Evolutionary conservation across 2,113 vertebrate species (phyloP), one percentile per base, ranked within the genome.

Genomic region (Lipophrys pholis): DNA sequence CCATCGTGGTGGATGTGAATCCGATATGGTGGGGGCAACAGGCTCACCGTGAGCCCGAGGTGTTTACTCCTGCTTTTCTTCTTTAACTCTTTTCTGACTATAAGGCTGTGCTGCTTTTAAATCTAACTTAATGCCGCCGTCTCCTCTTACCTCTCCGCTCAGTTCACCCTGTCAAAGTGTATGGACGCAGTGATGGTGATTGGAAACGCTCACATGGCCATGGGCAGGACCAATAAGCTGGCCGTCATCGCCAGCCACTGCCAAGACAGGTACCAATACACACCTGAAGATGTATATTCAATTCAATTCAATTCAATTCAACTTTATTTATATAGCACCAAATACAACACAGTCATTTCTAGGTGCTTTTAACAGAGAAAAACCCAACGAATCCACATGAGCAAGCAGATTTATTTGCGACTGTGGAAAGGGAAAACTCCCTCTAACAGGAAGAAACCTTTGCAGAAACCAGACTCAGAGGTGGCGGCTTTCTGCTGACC

Each of bases 21-120:
- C 98, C 97, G 0, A 94, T 99, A 68, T 99, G 97, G 97, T 99
- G 98, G 97, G 98, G 98, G 0, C 96, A 97, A 86, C 96, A 94
- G 75, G 93, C 94, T 0, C 92, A 96, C 1, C 93, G 92, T 15
- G 94, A 96, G 15, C 94, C 96, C 3, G 89, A 95, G 96, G 97
- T 99, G 91, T 0, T 2, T 30, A 2, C 21, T 30, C 21, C 21
- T 30, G 21, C 21, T 30, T 30, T 30, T 30, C 21, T 75, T 54
- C 36, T 1, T 1, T 11, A 3, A 21, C 21, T 30, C 21, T 14
- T 6, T 52, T 6, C 7, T 16, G 45, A 2, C 14, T 61, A 11
- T 17, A 38, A 17, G 38, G 17, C 14, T 51, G 14, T 17, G 41
- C 5, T 9, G 16, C 11, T 61, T n/a, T 2, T 11, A 5, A 49